Conservation (phyloP, 1,140 invertebrate species). For the Drosophila arizonae region DNA sequence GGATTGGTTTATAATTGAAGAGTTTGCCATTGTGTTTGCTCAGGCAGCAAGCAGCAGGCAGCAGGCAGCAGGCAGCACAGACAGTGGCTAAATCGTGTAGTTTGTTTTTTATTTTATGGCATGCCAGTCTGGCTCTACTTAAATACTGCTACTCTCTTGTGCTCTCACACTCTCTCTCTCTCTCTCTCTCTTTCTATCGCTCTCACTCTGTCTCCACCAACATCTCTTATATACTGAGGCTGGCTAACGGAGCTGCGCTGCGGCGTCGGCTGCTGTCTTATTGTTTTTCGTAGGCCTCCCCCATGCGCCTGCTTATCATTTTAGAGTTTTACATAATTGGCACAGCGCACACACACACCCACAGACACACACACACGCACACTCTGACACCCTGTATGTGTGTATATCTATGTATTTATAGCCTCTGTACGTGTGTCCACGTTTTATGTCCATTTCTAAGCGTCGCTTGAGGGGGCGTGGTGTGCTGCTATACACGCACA, state of each 20-base stretch:
- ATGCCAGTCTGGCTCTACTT: background rate
- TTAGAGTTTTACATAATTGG: slow-evolving; percentile 79
- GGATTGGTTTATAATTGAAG: slow-evolving; percentile 83
- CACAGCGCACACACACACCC: slow-evolving; percentile 17
- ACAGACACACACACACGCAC: slow-evolving; percentile 3
- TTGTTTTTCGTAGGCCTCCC: slow-evolving; percentile 54
- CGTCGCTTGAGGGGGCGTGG: slow-evolving; percentile 59
- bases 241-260: background rate
- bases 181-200: background rate
- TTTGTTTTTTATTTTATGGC: slow-evolving; percentile 36
- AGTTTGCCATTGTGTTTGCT: slow-evolving; percentile 77
- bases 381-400: background rate
- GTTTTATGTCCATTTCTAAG: slow-evolving; percentile 44
- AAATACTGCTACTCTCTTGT: background rate
- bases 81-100: slow-evolving; percentile 44
- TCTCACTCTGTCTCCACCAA: background rate
- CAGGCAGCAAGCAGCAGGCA: background rate
- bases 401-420: slow-evolving; percentile 18
- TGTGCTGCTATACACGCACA: slow-evolving; percentile 47
- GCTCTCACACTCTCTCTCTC: slow-evolving; percentile 17
- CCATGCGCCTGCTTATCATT: slow-evolving; percentile 67
- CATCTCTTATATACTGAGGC: slow-evolving; percentile 15
- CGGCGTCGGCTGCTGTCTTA: slow-evolving; percentile 40
- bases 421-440: slow-evolving; percentile 26
- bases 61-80: slow-evolving; percentile 15